Evolutionary conservation across 2,888 invertebrate genomes (phyloP).

Genomic region (Caenorhabditis angaria): DNA sequence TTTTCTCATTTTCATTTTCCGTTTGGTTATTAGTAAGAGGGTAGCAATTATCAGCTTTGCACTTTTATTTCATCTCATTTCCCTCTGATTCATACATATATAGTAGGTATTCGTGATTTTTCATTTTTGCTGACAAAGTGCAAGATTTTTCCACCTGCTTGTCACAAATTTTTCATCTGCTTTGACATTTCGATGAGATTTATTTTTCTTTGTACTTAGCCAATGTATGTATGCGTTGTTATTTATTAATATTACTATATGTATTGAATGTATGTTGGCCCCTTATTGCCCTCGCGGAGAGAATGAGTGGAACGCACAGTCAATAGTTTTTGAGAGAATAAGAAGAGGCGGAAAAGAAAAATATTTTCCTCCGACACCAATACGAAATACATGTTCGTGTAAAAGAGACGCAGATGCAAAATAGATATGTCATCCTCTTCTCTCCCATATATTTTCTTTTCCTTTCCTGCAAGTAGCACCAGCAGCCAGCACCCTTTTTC

Average conservation of each 20-base stretch:
- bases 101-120: too few relatives aligned
- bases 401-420: not conserved
- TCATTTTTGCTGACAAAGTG: too few relatives aligned
- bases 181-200: too few relatives aligned
- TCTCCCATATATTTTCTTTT: not conserved
- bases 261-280: not conserved
- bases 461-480: constrained; percentile 4
- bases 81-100: too few relatives aligned
- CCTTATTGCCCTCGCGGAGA: not conserved
- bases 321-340: not conserved
- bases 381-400: not conserved
- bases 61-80: too few relatives aligned
- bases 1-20: too few relatives aligned
- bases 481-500: not conserved
- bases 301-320: not conserved
- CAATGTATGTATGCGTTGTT: not conserved
- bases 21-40: too few relatives aligned
- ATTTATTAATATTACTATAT: not conserved
- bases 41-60: too few relatives aligned
- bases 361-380: not conserved
- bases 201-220: not conserved
- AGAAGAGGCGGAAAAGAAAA: constrained; percentile 2
- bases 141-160: too few relatives aligned
- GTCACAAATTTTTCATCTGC: too few relatives aligned
- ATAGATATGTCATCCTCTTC: not conserved